Percentiles rank a stretch among this genome's conserved stretches.
Conservation (phyloP, 2,113 vertebrate genomes). For the Diadophis punctatus region DNA sequence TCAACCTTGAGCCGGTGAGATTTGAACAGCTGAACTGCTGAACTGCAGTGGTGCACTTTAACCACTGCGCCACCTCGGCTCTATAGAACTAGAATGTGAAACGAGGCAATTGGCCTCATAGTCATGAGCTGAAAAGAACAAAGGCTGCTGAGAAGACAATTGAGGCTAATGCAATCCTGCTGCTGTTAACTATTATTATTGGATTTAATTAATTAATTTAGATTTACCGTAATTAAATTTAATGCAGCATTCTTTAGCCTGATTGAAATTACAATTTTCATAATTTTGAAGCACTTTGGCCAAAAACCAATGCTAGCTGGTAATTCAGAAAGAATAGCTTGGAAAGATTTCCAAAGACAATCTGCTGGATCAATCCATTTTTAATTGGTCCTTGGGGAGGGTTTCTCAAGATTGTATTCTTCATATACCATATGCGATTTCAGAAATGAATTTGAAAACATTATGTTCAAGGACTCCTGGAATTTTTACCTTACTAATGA, state of each 20-base stretch:
- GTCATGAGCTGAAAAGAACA: not conserved
- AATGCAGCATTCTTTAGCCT: not conserved
- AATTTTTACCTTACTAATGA: not conserved
- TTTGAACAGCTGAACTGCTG: too few relatives aligned
- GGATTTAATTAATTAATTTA: not conserved
- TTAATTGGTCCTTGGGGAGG: not conserved
- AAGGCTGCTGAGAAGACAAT: not conserved
- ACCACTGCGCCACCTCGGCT: too few relatives aligned
- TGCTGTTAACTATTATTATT: not conserved
- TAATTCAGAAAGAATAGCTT: not conserved
- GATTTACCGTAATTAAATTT: not conserved
- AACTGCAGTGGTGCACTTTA: too few relatives aligned
- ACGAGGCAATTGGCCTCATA: not conserved
- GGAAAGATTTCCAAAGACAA: not conserved
- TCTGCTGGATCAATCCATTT: not conserved
- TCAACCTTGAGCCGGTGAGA: too few relatives aligned
- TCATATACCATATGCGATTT: not conserved
- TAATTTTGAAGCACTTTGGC: not conserved
- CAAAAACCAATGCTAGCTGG: not conserved
- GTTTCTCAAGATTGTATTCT: not conserved
- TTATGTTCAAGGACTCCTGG: not conserved
- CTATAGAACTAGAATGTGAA: too few relatives aligned
- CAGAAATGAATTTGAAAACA: fast-evolving
- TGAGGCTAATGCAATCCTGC: not conserved
- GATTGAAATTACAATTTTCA: not conserved